Conservation (phyloP, 2,797 vertebrate species). For the Huso huso region DNA sequence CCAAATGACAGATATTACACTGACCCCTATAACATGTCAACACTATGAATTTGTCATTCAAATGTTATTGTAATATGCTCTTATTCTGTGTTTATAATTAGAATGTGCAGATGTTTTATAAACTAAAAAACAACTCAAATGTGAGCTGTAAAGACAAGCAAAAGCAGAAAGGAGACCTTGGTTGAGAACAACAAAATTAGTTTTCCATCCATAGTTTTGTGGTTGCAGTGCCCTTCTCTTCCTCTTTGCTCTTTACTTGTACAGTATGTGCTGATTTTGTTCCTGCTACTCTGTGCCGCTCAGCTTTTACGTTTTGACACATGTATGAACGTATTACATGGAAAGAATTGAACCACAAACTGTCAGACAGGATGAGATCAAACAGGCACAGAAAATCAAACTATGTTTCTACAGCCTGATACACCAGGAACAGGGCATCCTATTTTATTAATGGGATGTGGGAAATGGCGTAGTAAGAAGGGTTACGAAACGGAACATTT, state of each 20-base stretch:
- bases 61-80: no score
- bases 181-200: background rate
- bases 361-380: background rate
- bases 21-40: no score
- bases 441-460: no score
- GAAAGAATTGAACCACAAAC: background rate
- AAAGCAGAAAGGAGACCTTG: background rate
- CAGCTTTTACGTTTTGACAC: background rate
- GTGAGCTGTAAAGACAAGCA: background rate
- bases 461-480: no score
- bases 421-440: no score
- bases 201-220: background rate
- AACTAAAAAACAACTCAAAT: no score
- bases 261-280: background rate
- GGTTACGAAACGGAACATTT: no score
- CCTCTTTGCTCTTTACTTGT: background rate
- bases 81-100: no score
- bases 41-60: no score
- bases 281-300: background rate
- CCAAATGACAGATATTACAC: background rate
- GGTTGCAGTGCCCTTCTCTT: background rate
- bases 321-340: background rate
- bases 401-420: no score
- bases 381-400: conserved; percentile 1
- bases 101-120: no score